Percentiles rank a stretch among this genome's conserved stretches.
phyloP scores from a whole-genome alignment of 2,113 vertebrate genomes.

The Cepphus grylle region DNA sequence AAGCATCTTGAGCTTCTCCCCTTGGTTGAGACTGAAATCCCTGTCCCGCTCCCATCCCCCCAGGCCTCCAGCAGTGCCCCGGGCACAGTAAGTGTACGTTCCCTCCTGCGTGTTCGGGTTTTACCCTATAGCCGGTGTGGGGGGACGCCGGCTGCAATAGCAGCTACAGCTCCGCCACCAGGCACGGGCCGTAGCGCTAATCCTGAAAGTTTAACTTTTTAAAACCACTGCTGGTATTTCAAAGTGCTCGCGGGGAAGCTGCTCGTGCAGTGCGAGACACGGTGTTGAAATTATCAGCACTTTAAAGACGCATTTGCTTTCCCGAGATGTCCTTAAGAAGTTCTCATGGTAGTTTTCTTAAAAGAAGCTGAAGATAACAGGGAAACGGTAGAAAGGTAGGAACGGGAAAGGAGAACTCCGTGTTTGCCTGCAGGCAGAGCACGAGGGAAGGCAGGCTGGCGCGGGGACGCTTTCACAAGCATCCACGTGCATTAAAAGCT shows the following conservation, averaged over 20 bases:
- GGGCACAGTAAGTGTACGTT: background rate
- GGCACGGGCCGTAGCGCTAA: fast-evolving
- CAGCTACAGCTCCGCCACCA: background rate
- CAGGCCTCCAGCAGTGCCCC: background rate
- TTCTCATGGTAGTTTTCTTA: background rate
- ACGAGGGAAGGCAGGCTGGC: background rate
- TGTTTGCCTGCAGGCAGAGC: background rate
- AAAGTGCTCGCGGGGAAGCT: background rate
- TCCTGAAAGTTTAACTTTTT: background rate
- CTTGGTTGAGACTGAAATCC: background rate
- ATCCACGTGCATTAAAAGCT: background rate
- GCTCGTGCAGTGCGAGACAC: background rate
- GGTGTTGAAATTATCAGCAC: background rate
- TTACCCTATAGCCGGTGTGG: fast-evolving
- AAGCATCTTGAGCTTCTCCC: background rate
- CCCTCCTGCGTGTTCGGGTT: background rate
- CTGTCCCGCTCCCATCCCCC: background rate
- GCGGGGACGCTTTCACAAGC: background rate
- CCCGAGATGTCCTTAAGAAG: background rate
- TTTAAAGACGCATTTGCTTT: background rate
- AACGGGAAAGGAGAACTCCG: background rate
- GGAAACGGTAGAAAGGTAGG: background rate
- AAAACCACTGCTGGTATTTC: background rate
- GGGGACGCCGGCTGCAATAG: background rate
- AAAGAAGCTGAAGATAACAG: background rate